Evolutionary conservation across 2,113 vertebrate genomes (phyloP).

Genomic region (Ciconia stormi): DNA sequence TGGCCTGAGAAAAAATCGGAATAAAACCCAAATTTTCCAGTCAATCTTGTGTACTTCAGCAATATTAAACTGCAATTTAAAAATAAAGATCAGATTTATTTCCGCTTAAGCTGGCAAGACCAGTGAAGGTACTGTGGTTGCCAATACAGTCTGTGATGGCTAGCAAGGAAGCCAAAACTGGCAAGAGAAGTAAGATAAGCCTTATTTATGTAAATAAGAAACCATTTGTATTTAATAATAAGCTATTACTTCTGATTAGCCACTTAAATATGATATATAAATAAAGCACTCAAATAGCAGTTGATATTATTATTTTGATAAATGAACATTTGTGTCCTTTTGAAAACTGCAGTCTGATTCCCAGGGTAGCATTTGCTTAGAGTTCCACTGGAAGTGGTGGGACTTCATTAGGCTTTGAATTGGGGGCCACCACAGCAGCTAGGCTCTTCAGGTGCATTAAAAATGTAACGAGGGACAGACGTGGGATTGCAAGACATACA

Average conservation of each 20-base stretch:
- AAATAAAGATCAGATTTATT: constrained; percentile 55
- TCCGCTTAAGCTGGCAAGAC: constrained; percentile 37
- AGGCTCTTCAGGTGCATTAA: neutral
- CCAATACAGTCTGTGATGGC: constrained; percentile 45
- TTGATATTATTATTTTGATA: constrained; percentile 42
- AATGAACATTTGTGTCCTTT: constrained; percentile 41
- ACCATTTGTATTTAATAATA: constrained; percentile 57
- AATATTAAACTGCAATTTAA: constrained; percentile 48
- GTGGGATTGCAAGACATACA: neutral
- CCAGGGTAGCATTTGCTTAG: neutral
- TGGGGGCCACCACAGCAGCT: neutral
- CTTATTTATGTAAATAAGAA: constrained; percentile 57
- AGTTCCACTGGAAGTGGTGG: neutral
- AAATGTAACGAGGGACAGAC: neutral
- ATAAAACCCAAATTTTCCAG: neutral
- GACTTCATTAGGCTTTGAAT: rapidly evolving
- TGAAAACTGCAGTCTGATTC: constrained; percentile 2
- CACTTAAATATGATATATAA: constrained; percentile 28
- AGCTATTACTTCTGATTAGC: constrained; percentile 50
- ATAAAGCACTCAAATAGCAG: constrained; percentile 23
- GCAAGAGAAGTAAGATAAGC: constrained; percentile 28
- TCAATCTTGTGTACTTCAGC: neutral
- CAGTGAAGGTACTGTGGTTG: neutral
- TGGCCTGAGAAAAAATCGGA: neutral
- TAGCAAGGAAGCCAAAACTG: constrained; percentile 48